Evolutionary conservation across 2,888 invertebrate species (phyloP).

Genomic region (Apamea anceps): DNA sequence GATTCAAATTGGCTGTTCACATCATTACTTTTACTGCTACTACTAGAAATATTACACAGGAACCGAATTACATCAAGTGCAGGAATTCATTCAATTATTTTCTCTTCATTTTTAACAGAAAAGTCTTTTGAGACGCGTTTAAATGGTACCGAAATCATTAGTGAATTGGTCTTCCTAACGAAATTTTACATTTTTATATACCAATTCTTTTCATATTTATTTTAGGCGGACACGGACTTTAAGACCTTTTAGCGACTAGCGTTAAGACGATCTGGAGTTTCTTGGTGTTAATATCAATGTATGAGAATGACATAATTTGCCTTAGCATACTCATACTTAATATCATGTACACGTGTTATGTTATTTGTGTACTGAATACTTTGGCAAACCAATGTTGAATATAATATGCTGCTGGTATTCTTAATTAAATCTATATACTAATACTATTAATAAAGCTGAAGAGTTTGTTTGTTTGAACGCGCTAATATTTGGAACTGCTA

Average conservation of each 20-base stretch:
- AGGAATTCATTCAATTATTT: background rate
- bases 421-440: background rate
- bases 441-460: no score
- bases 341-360: background rate
- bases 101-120: background rate
- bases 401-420: background rate
- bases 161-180: background rate
- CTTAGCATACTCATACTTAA: background rate
- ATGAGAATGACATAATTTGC: background rate
- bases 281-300: background rate
- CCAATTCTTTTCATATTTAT: no score
- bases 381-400: background rate
- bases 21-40: background rate
- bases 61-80: background rate
- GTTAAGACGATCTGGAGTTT: background rate
- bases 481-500: no score
- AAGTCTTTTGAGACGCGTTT: background rate
- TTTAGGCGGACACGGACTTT: no score
- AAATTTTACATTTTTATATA: background rate
- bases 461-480: no score
- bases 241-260: background rate
- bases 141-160: background rate
- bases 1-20: constrained; percentile 13
- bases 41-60: background rate
- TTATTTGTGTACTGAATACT: background rate